Percentiles rank a stretch among this genome's conserved stretches.
These are phyloP conservation scores for Teleiodes luculella DNA, from an alignment of 2,888 invertebrate species.

Conservation along the genomic window DNA sequence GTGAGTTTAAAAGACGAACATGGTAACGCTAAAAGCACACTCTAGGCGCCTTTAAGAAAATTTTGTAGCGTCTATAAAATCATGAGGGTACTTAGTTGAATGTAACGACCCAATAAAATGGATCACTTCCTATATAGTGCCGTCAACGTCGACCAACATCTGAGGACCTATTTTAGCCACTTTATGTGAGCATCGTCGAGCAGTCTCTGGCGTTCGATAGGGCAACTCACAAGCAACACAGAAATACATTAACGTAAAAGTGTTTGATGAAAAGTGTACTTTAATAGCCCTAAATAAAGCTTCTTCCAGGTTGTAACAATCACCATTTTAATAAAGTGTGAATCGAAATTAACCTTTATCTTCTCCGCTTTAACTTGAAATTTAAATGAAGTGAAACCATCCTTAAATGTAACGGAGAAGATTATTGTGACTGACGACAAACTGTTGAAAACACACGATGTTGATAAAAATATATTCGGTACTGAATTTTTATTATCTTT, in stretches of 20 bases:
- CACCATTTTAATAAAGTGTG: constrained; percentile 16
- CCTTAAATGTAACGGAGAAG: constrained; percentile 37
- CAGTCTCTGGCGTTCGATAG: constrained; percentile 64
- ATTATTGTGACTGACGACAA: constrained; percentile 43
- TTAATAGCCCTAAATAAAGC: constrained; percentile 28
- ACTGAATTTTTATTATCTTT: constrained; percentile 45
- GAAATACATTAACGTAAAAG: constrained; percentile 5
- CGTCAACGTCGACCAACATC: constrained; percentile 36
- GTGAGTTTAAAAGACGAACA: too few relatives aligned
- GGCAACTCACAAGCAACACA: constrained; percentile 57
- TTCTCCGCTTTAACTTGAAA: constrained; percentile 40
- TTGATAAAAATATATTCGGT: constrained; percentile 41
- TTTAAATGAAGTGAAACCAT: constrained; percentile 40
- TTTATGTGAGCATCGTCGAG: constrained; percentile 48
- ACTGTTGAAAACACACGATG: constrained; percentile 44
- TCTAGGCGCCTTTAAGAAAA: background rate
- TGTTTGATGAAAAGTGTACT: constrained; percentile 34
- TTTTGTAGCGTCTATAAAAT: constrained; percentile 29
- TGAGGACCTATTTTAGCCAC: constrained; percentile 65
- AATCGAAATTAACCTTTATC: constrained; percentile 43
- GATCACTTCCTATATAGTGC: constrained; percentile 49
- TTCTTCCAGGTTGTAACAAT: constrained; percentile 21
- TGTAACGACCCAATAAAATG: constrained; percentile 48
- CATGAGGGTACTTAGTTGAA: constrained; percentile 38
- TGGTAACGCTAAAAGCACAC: background rate